Evolutionary conservation across 2,113 vertebrate genomes (phyloP).

Genomic region (Agelaius phoeniceus): DNA sequence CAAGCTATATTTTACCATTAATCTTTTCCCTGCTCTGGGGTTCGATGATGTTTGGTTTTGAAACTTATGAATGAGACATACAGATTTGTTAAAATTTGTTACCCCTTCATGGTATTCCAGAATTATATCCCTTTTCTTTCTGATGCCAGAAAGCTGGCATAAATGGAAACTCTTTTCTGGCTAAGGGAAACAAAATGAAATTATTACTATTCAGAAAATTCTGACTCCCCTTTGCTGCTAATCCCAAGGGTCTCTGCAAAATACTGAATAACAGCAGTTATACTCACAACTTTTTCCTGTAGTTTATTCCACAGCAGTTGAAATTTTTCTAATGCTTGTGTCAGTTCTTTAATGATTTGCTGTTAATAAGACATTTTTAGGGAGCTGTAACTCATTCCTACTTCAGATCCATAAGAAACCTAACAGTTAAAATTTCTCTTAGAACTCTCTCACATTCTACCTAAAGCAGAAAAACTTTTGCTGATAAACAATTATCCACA

Average conservation of each 20-base stretch:
- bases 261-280: neutral
- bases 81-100: neutral
- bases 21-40: neutral
- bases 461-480: neutral
- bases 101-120: neutral
- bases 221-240: neutral
- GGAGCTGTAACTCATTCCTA: neutral
- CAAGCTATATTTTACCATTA: neutral
- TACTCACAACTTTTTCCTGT: neutral
- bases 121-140: neutral
- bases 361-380: neutral
- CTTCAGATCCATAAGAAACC: neutral
- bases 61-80: neutral
- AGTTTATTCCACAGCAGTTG: neutral
- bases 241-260: neutral
- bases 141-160: neutral
- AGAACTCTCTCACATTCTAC: neutral
- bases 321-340: neutral
- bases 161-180: neutral
- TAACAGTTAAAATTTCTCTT: neutral
- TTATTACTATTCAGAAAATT: neutral
- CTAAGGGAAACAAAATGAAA: neutral
- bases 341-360: neutral
- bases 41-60: neutral
- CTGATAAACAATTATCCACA: neutral